phyloP scores from a whole-genome alignment of 2,797 vertebrate species.

The Hoplostethus atlanticus region DNA sequence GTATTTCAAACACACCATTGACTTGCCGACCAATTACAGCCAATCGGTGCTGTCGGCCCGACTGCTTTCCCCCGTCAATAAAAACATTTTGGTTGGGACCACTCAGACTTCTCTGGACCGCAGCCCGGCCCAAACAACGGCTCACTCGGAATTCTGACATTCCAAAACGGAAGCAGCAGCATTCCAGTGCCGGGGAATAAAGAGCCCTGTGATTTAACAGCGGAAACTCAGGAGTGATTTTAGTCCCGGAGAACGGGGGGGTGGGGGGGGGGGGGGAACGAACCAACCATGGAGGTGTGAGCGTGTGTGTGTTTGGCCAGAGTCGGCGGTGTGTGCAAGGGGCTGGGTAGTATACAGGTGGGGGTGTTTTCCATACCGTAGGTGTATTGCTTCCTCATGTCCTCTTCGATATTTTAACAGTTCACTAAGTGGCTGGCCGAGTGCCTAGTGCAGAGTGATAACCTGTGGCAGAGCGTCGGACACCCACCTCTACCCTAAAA shows the following conservation, averaged over 20 bases:
- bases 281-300: constrained; percentile 50
- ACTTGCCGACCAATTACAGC: constrained; percentile 80
- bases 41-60: constrained; percentile 78
- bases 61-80: constrained; percentile 82
- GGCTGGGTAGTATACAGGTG: constrained; percentile 35
- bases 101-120: constrained; percentile 61
- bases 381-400: constrained; percentile 41
- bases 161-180: constrained; percentile 67
- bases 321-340: background rate
- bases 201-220: constrained; percentile 61
- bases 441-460: constrained; percentile 37
- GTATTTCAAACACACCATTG: constrained; percentile 80
- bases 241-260: constrained; percentile 33
- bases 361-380: constrained; percentile 44
- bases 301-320: constrained; percentile 23
- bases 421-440: constrained; percentile 10
- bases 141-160: constrained; percentile 59
- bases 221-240: constrained; percentile 64
- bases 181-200: constrained; percentile 57
- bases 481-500: constrained; percentile 15
- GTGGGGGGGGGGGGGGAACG: constrained; percentile 27
- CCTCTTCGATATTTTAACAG: constrained; percentile 36
- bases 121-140: constrained; percentile 59
- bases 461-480: constrained; percentile 20
- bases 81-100: constrained; percentile 81